These are phyloP conservation scores for Nettapus auritus DNA, from an alignment of 2,113 vertebrate species.

Conservation along the genomic window DNA sequence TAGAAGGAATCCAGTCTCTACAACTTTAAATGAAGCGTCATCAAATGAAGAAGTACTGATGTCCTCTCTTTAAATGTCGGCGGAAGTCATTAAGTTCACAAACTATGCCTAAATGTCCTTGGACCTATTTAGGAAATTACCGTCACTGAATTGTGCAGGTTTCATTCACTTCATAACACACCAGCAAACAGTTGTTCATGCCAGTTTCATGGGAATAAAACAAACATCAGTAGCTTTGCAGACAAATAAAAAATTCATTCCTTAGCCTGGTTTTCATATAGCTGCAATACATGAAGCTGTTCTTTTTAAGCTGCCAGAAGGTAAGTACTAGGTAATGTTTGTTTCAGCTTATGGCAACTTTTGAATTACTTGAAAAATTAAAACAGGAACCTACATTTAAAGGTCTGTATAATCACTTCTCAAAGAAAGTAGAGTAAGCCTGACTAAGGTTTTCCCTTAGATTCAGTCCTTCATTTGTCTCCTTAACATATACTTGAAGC, in stretches of 20 bases:
- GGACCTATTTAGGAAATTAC: background rate
- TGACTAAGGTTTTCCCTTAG: background rate
- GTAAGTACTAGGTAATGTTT: background rate
- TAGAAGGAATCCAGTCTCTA: background rate
- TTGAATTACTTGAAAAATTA: background rate
- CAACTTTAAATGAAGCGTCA: background rate
- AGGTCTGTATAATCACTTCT: background rate
- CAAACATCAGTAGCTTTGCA: background rate
- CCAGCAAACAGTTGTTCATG: background rate
- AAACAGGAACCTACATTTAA: background rate
- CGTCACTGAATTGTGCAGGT: background rate
- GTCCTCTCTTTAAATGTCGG: background rate
- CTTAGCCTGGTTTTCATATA: background rate
- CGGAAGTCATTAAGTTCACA: background rate
- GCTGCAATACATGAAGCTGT: background rate
- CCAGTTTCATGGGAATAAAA: background rate
- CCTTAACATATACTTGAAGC: accelerated
- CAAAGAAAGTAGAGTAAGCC: background rate
- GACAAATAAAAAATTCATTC: background rate
- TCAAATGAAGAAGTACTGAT: background rate
- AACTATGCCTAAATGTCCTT: background rate
- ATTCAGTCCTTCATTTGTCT: background rate
- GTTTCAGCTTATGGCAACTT: background rate
- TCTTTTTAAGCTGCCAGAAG: background rate
- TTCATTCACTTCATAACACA: background rate